Percentiles rank a stretch among this genome's conserved stretches.
Conservation (phyloP, 2,797 vertebrate species). For the Scolopax bukidnonensis region DNA sequence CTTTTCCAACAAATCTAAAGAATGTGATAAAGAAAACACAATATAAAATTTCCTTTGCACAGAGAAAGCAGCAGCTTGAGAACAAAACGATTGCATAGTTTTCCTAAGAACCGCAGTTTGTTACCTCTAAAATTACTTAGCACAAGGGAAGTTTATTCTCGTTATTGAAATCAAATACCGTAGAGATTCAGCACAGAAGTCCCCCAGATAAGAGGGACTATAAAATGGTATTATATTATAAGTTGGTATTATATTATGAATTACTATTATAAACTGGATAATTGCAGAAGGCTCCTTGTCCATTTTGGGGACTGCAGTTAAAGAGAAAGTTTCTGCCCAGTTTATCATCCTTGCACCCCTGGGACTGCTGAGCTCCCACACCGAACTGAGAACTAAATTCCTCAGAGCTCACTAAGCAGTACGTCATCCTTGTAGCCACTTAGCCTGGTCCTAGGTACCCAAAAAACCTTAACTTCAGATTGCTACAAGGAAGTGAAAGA, state of each 20-base stretch:
- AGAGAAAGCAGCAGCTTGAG: not conserved
- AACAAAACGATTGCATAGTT: not conserved
- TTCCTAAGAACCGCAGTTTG: not conserved
- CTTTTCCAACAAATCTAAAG: not conserved
- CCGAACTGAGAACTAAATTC: not conserved
- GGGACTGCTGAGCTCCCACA: not conserved
- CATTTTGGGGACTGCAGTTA: fast-evolving
- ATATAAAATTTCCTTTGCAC: not conserved
- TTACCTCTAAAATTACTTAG: not conserved
- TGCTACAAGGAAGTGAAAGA: not conserved
- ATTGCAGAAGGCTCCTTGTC: not conserved
- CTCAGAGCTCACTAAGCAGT: not conserved
- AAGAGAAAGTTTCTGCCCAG: not conserved
- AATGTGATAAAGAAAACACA: not conserved
- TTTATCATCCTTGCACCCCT: not conserved
- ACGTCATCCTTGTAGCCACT: not conserved
- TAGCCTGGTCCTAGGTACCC: not conserved
- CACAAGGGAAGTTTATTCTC: not conserved
- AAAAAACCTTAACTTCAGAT: not conserved
- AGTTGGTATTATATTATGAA: not conserved
- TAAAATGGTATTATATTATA: not conserved
- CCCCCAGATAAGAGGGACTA: not conserved
- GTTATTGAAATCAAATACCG: not conserved
- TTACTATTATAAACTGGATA: not conserved
- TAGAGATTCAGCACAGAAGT: not conserved